Conservation (phyloP, 2,113 vertebrate genomes). For the Cygnus atratus region DNA sequence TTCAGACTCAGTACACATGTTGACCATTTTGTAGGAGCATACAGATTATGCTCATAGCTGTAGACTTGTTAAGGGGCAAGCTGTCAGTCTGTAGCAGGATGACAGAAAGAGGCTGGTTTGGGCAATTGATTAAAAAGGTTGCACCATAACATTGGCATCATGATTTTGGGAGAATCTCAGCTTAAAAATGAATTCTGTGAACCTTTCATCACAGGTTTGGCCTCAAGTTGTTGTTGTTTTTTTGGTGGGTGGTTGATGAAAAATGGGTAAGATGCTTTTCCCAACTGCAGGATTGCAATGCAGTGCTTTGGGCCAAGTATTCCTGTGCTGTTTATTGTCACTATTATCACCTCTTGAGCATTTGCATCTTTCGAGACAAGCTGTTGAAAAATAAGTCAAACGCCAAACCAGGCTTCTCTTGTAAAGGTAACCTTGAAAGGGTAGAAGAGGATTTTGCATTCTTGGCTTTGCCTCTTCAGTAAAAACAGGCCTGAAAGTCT, state of each 20-base stretch:
- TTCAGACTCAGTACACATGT: background rate
- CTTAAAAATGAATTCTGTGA: background rate
- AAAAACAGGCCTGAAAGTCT: background rate
- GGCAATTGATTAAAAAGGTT: background rate
- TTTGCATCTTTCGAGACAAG: background rate
- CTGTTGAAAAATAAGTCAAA: background rate
- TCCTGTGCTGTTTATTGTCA: background rate
- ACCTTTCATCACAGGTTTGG: background rate
- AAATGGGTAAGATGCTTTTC: background rate
- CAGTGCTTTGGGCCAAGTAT: background rate
- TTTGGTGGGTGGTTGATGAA: background rate
- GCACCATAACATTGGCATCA: rapidly evolving
- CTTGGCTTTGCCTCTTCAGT: background rate
- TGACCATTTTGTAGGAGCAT: background rate
- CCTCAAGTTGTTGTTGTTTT: background rate
- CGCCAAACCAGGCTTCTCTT: background rate
- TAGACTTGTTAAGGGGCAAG: background rate
- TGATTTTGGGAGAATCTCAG: background rate
- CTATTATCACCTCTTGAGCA: rapidly evolving
- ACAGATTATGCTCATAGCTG: rapidly evolving
- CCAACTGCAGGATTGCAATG: background rate
- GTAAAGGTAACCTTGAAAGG: background rate
- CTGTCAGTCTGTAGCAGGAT: background rate
- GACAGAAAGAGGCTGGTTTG: background rate
- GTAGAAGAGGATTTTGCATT: background rate